These are phyloP conservation scores for Colostygia pectinataria DNA, from an alignment of 2,888 invertebrate genomes.

Conservation along the genomic window DNA sequence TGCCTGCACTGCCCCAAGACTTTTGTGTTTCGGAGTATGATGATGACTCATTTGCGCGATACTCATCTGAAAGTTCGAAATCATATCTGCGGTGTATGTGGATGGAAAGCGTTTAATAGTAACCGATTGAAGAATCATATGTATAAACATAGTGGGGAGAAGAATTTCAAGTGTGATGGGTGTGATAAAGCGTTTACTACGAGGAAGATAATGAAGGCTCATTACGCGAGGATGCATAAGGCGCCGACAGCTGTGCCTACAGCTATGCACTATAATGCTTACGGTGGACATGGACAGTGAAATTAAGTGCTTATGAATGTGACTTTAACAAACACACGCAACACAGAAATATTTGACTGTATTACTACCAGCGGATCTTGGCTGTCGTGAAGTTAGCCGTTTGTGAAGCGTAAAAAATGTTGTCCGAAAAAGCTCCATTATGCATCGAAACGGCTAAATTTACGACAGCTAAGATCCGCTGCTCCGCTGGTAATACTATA, in stretches of 20 bases:
- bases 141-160: conserved; percentile 76
- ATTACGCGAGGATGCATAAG: conserved; percentile 70
- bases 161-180: conserved; percentile 70
- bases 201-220: conserved; percentile 72
- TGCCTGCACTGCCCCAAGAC: conserved; percentile 74
- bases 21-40: conserved; percentile 73
- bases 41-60: conserved; percentile 73
- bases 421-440: too few species aligned
- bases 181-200: conserved; percentile 74
- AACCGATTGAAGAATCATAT: conserved; percentile 78
- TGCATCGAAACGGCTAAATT: too few species aligned
- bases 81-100: conserved; percentile 67
- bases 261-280: conserved; percentile 38
- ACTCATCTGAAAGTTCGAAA: conserved; percentile 70
- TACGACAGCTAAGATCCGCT: too few species aligned
- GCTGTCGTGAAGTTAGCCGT: too few species aligned
- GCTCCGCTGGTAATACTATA: too few species aligned
- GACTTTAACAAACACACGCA: too few species aligned
- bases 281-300: conserved; percentile 49
- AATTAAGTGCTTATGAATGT: background rate
- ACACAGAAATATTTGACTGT: too few species aligned
- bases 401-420: too few species aligned
- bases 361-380: too few species aligned
- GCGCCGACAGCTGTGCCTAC: conserved; percentile 35
- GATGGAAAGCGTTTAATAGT: conserved; percentile 71